A percentile compares a stretch with the other conserved stretches of the same genome.
These are phyloP conservation scores for Eutolmus rufibarbis DNA, from an alignment of 2,888 invertebrate species.

Conservation along the genomic window DNA sequence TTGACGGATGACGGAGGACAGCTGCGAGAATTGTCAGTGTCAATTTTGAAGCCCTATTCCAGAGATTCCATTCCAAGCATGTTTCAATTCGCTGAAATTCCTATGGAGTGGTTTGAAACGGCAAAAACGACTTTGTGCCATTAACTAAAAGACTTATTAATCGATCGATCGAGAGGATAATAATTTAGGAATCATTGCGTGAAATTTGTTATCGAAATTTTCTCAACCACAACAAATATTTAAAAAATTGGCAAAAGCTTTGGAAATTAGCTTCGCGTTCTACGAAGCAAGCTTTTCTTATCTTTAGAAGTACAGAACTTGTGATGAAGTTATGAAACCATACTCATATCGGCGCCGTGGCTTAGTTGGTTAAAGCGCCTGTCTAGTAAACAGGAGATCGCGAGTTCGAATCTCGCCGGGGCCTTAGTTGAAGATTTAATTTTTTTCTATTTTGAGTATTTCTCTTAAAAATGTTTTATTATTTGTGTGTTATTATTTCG, in stretches of 20 bases:
- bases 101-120: not conserved
- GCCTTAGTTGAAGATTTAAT: not conserved
- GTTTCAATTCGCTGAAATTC: not conserved
- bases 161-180: too few species aligned
- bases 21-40: not conserved
- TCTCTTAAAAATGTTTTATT: not conserved
- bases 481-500: too few species aligned
- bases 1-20: not conserved
- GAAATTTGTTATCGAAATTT: too few species aligned
- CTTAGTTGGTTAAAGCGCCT: constrained; percentile 47
- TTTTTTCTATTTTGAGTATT: not conserved
- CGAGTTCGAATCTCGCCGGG: constrained; percentile 46
- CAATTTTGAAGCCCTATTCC: not conserved
- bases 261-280: not conserved
- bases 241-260: not conserved
- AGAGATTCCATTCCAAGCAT: not conserved
- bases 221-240: too few species aligned
- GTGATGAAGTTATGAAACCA: not conserved
- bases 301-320: not conserved
- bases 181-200: too few species aligned
- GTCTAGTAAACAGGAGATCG: constrained; percentile 46
- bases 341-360: constrained; percentile 31
- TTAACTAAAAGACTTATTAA: too few species aligned
- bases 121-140: not conserved
- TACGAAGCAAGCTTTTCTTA: not conserved